Base-by-base conservation (phyloP, 1,140 invertebrate genomes). In the Oryctes rhinoceros region DNA sequence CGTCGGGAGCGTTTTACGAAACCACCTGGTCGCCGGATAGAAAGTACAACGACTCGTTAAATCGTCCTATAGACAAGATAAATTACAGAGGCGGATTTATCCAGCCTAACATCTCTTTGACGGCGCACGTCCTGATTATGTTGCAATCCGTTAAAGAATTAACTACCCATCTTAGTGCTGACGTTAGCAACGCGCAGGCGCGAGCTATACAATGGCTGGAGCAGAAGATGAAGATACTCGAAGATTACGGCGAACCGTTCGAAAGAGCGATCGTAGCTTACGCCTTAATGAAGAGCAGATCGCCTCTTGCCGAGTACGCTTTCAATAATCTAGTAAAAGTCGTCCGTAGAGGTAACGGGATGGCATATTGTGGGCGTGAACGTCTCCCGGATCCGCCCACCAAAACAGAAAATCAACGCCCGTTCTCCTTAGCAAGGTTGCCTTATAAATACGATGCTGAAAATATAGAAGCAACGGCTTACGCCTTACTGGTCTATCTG, bases 401-500 rank as follows among this genome's bases (percentile, higher is more conserved):
- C 37, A 97, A 96, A 87, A 90, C 94, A 82, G 96, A 97, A 87
- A 97, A 97, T 88, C 96, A 97, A 85, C 95, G 96, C 84, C 95
- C 95, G 1, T 98, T 97, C 90, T 88, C 95, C 0, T 85, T 97
- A n/a, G 96, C 97, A 0, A 91, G 97, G 0, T 87, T 97, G 78
- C 94, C 95, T 0, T 95, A 96, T 84, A 92, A 92, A 83, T 97
- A 96, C 86, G 97, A 99, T 88, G 93, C 95, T 0, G 93, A 94
- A 83, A 98, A 98, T 86, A 95, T 98, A 39, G 97, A 97, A 85
- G 93, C 96, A 0, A 98, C 97, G 0, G 94, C 97, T 0, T 99
- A 98, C 86, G 97, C 95, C 3, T 88, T 99, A n/a, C 87, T 98
- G 81, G 94, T 96, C 0, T 96, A 97, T 86, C 95, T 96, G 62